Evolutionary conservation across 2,888 invertebrate species (phyloP).

Genomic region (Cerastis rubricosa): DNA sequence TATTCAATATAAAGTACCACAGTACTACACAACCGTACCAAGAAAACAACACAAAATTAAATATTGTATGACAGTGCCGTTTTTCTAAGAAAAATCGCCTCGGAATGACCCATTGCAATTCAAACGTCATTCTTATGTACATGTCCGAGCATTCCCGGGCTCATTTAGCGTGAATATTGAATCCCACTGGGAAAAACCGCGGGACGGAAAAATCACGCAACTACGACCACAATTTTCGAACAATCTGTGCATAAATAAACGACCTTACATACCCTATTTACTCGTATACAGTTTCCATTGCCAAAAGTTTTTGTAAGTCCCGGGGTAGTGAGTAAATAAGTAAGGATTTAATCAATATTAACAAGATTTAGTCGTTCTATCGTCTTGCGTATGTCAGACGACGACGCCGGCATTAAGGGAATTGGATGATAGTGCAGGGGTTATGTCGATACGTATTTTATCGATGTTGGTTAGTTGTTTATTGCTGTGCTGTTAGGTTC

Average conservation of each 20-base stretch:
- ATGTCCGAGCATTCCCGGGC: constrained; percentile 50
- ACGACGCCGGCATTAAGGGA: constrained; percentile 75
- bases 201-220: constrained; percentile 32
- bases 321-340: constrained; percentile 57
- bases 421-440: constrained; percentile 73
- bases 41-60: constrained; percentile 45
- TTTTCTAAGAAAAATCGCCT: constrained; percentile 58
- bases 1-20: constrained; percentile 33
- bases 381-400: constrained; percentile 64
- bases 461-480: constrained; percentile 50
- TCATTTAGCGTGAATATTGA: constrained; percentile 66
- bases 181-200: constrained; percentile 57
- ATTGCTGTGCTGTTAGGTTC: background rate
- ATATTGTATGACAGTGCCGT: constrained; percentile 50
- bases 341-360: constrained; percentile 70
- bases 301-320: constrained; percentile 57
- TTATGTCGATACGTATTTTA: constrained; percentile 63
- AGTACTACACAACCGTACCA: constrained; percentile 7
- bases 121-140: constrained; percentile 63
- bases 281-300: constrained; percentile 43
- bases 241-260: constrained; percentile 67
- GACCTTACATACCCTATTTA: constrained; percentile 21
- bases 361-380: constrained; percentile 64
- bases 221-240: constrained; percentile 53
- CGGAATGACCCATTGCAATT: constrained; percentile 58